A percentile compares a stretch with the other conserved stretches of the same genome.
These are phyloP conservation scores for Poeciliopsis prolifica DNA, from an alignment of 2,113 vertebrate genomes.

Conservation along the genomic window DNA sequence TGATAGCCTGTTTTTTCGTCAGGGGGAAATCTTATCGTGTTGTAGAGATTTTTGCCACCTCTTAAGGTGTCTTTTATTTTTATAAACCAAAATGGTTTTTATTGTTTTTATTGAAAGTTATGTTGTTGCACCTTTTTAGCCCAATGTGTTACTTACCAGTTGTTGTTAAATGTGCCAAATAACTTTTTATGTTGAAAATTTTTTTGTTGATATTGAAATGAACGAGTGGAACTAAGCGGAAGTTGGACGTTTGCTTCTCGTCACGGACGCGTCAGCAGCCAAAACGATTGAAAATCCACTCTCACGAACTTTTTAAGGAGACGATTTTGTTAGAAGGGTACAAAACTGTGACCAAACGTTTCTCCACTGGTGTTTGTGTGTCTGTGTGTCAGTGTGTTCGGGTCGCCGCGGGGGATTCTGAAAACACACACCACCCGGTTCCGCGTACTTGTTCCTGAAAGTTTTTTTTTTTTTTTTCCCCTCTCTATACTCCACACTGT, in stretches of 20 bases:
- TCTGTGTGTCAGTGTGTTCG: background rate
- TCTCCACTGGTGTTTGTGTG: slow-evolving; percentile 9
- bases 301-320: slow-evolving; percentile 10
- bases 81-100: slow-evolving; percentile 78
- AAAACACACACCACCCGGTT: slow-evolving; percentile 13
- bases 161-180: slow-evolving; percentile 83
- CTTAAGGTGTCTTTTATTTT: slow-evolving; percentile 72
- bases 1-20: slow-evolving; percentile 61
- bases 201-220: slow-evolving; percentile 3
- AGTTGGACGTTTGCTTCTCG: slow-evolving; percentile 36
- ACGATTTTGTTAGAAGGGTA: slow-evolving; percentile 44
- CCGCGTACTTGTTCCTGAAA: slow-evolving; percentile 42
- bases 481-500: slow-evolving; percentile 34
- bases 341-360: slow-evolving; percentile 74
- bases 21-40: slow-evolving; percentile 61
- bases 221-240: slow-evolving; percentile 57
- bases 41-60: slow-evolving; percentile 64
- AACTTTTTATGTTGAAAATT: slow-evolving; percentile 44
- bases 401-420: slow-evolving; percentile 3
- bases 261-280: slow-evolving; percentile 5
- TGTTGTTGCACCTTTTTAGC: slow-evolving; percentile 75
- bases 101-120: slow-evolving; percentile 56
- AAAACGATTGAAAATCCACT: background rate
- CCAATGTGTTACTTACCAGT: slow-evolving; percentile 69
- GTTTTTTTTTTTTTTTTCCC: background rate